These are phyloP conservation scores for Lerista edwardsae DNA, from an alignment of 2,797 vertebrate species.

Conservation along the genomic window DNA sequence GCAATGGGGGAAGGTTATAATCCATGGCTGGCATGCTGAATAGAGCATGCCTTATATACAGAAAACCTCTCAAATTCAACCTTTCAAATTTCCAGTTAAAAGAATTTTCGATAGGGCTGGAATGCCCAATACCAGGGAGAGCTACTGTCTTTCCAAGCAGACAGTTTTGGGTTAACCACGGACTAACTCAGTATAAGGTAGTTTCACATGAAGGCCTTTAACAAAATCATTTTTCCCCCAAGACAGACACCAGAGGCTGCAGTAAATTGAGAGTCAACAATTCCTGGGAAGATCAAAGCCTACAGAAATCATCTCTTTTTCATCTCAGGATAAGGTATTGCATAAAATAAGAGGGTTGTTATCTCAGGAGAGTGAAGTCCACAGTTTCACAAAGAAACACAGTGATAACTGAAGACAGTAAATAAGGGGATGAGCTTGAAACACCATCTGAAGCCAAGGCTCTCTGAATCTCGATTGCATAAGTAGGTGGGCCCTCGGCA, in stretches of 20 bases:
- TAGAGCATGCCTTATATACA: too few relatives aligned
- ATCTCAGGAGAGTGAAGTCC: not conserved
- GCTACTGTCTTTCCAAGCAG: not conserved
- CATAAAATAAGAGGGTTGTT: not conserved
- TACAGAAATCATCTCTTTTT: not conserved
- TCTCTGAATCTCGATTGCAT: not conserved
- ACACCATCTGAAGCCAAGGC: not conserved
- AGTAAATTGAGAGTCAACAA: not conserved
- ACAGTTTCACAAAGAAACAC: not conserved
- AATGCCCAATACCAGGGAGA: not conserved
- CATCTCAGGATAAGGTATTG: not conserved
- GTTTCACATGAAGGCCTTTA: not conserved
- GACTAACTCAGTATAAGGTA: not conserved
- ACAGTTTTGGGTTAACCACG: not conserved
- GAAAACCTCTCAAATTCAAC: not conserved
- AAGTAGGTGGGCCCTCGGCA: not conserved
- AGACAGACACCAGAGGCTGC: not conserved
- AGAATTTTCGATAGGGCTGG: not conserved
- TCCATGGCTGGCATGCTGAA: too few relatives aligned
- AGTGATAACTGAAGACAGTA: not conserved
- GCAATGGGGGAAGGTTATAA: not conserved
- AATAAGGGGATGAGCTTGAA: not conserved
- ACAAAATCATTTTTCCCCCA: not conserved
- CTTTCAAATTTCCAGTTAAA: not conserved
- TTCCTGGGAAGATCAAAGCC: not conserved